Conservation (phyloP, 2,113 vertebrate species). For the Prolemur simus region DNA sequence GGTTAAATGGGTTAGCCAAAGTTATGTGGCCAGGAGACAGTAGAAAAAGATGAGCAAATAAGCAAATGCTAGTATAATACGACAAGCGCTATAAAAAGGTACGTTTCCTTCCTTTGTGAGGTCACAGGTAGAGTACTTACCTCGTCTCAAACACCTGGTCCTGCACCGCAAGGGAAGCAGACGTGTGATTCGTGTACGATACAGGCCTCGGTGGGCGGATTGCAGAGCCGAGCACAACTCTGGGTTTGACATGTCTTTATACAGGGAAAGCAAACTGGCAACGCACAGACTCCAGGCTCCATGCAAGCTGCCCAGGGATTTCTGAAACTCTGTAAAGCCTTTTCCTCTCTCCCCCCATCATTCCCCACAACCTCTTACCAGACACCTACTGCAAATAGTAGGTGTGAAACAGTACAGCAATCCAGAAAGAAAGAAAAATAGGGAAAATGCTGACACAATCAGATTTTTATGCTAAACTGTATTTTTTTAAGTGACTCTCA, state of each 20-base stretch:
- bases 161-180: too few relatives aligned
- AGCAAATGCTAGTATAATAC: neutral
- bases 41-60: neutral
- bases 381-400: slow-evolving; percentile 39
- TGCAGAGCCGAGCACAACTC: neutral
- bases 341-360: neutral
- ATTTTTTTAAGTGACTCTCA: neutral
- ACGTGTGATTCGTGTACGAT: neutral
- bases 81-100: neutral
- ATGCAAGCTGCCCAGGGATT: neutral
- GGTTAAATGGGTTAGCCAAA: neutral
- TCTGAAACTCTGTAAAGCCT: neutral
- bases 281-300: neutral
- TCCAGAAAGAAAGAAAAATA: neutral
- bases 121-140: neutral
- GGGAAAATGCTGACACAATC: slow-evolving; percentile 42
- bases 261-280: neutral
- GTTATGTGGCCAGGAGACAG: neutral
- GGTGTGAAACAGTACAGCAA: slow-evolving; percentile 42
- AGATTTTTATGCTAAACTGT: slow-evolving; percentile 31
- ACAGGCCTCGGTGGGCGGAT: too few relatives aligned
- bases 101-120: neutral
- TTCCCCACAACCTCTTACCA: slow-evolving; percentile 53
- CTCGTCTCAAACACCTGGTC: too few relatives aligned
- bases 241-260: neutral